Evolutionary conservation across 37 sponge, comb jelly and placozoan genomes (phyloP), one percentile per base, ranked within the genome.

Genomic region (Ephydatia muelleri): DNA sequence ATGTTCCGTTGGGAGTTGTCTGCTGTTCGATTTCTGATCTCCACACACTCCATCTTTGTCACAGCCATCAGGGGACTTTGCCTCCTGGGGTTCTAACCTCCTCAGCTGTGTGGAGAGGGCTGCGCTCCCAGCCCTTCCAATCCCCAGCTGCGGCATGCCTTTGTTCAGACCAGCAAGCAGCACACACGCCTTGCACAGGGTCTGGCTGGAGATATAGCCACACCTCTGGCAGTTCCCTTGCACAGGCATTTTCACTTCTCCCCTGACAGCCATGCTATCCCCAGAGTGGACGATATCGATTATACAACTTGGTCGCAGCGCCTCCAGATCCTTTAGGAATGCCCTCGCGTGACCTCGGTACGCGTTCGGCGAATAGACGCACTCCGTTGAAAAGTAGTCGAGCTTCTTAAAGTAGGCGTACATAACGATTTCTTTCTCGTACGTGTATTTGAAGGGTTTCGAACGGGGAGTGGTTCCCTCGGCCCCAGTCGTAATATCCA

Each of bases 371-470:
- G 99, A 98, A 83, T 98, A 98, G 26, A 98, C 73, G 75, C 99
- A 98, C 82, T 98, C 99, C 2, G 99, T 98, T 2, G 99, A 96
- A 79, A 98, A 98, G 81, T 98, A 98, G 90, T 98, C 97, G 33
- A 98, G 84, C 80, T 94, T 94, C 84, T 92, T 98, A 76, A 96
- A 96, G 80, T 95, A 96, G 0, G 99, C 99, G 84, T 98, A 98
- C 99, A 98, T 94, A 2, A 98, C 99, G 19, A 98, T 98, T 40
- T 98, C 99, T 48, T 98, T 98, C 86, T 98, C 99, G 68, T 98
- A 98, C 1, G 97, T 94, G 71, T 94, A 98, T 48, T 98, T 98
- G 92, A 98, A 98, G 6, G 99, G 99, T 43, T 98, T 98, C 0
- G 88, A 96, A 2, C 99, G 92, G 21, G 97, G 94, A 25, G 95